phyloP scores from a whole-genome alignment of 2,797 vertebrate genomes.

The Orientallactaga sibirica region DNA sequence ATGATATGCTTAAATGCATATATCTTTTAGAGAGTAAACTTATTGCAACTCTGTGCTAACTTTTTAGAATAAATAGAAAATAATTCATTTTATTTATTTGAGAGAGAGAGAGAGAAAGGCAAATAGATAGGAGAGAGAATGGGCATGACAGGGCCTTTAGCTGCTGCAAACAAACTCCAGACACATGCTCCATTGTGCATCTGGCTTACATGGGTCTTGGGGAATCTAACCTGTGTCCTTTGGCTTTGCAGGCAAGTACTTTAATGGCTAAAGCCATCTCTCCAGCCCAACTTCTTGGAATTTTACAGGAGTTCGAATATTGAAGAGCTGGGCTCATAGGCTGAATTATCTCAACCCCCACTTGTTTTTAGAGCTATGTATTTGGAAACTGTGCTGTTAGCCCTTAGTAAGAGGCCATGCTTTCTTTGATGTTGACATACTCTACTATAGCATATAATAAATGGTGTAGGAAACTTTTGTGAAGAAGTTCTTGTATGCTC shows the following conservation, averaged over 20 bases:
- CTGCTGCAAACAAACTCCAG: too few relatives aligned
- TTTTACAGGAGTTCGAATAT: constrained; percentile 38
- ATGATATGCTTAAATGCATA: constrained; percentile 60
- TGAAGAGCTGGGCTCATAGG: not conserved
- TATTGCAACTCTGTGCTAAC: constrained; percentile 28
- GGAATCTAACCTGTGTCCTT: not conserved
- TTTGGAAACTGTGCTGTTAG: constrained; percentile 33
- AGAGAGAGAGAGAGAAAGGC: too few relatives aligned
- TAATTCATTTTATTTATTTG: not conserved
- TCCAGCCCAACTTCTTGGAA: not conserved
- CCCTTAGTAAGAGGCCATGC: not conserved
- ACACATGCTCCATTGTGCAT: too few relatives aligned
- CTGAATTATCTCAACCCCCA: constrained; percentile 31
- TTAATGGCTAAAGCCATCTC: not conserved
- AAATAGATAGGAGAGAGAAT: not conserved
- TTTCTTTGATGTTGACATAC: constrained; percentile 40
- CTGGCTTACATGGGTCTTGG: too few relatives aligned
- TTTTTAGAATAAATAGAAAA: not conserved
- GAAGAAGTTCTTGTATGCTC: not conserved
- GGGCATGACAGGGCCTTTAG: too few relatives aligned
- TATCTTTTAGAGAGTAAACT: constrained; percentile 40
- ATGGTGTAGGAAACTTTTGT: constrained; percentile 24
- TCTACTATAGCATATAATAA: not conserved
- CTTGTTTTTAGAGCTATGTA: not conserved
- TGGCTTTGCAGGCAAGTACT: not conserved